phyloP scores from a whole-genome alignment of 2,888 invertebrate genomes.

The Orgyia antiqua region DNA sequence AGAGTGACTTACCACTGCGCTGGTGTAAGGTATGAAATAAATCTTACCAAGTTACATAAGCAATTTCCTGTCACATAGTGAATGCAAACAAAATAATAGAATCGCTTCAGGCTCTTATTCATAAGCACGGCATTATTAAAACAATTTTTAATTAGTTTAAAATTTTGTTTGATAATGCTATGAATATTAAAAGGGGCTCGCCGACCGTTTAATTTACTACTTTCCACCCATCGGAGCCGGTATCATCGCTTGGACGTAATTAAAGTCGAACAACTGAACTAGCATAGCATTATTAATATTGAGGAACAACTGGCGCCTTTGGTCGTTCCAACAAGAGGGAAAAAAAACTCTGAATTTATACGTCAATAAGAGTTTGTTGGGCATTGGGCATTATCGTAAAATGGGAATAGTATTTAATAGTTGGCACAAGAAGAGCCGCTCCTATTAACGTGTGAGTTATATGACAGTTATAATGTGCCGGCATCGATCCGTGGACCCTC shows the following conservation, averaged over 20 bases:
- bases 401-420: conserved; percentile 71
- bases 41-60: conserved; percentile 8
- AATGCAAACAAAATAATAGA: conserved; percentile 45
- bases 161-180: conserved; percentile 71
- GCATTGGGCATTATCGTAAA: conserved; percentile 70
- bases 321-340: conserved; percentile 47
- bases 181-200: conserved; percentile 70
- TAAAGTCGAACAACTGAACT: conserved; percentile 66
- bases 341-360: conserved; percentile 63
- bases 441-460: conserved; percentile 70
- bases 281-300: conserved; percentile 63
- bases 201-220: conserved; percentile 70
- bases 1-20: no score
- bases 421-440: conserved; percentile 68
- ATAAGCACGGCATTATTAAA: conserved; percentile 49
- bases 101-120: conserved; percentile 32
- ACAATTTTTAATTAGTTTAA: conserved; percentile 72
- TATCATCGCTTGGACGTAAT: conserved; percentile 51
- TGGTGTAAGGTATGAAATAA: no score
- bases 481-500: conserved; percentile 12
- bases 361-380: conserved; percentile 70
- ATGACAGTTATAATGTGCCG: conserved; percentile 55
- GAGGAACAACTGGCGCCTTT: conserved; percentile 70
- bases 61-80: conserved; percentile 32
- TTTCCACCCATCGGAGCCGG: conserved; percentile 41